Percentiles rank a stretch among this genome's conserved stretches.
Evolutionary conservation across 2,888 invertebrate species (phyloP).

Genomic region (Eupithecia tripunctaria): DNA sequence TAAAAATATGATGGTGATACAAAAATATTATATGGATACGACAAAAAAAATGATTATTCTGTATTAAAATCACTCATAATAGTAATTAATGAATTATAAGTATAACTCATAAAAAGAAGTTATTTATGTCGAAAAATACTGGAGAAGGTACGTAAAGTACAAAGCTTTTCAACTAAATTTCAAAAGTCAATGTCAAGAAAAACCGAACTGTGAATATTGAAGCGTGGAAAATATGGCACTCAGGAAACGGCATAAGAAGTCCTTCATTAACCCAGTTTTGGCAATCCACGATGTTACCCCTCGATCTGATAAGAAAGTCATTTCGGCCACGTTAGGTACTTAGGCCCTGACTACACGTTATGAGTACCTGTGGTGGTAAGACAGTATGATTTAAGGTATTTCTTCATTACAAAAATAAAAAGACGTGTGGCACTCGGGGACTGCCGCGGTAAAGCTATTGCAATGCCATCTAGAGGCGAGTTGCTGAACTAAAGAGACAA

Average conservation of each 20-base stretch:
- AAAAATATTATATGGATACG: no score
- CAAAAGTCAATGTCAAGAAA: conserved; percentile 8
- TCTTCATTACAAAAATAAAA: no score
- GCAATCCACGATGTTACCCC: conserved; percentile 66
- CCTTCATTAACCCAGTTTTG: conserved; percentile 78
- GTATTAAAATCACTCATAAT: no score
- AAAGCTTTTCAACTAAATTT: neutral
- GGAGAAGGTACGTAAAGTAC: no score
- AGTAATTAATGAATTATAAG: no score
- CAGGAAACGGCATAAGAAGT: conserved; percentile 59
- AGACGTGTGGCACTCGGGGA: no score
- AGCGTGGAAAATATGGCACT: conserved; percentile 36
- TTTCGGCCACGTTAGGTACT: conserved; percentile 48
- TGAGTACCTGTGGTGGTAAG: neutral
- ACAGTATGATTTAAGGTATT: neutral
- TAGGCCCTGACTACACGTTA: neutral
- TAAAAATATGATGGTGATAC: no score
- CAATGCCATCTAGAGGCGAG: no score
- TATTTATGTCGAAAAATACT: neutral
- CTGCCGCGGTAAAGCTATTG: no score
- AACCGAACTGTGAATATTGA: conserved; percentile 14
- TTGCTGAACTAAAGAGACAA: no score
- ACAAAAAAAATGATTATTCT: no score
- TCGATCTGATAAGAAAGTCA: conserved; percentile 75
- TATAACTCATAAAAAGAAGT: neutral